Evolutionary conservation across 2,113 vertebrate genomes (phyloP).

Genomic region (Alligator mississippiensis): DNA sequence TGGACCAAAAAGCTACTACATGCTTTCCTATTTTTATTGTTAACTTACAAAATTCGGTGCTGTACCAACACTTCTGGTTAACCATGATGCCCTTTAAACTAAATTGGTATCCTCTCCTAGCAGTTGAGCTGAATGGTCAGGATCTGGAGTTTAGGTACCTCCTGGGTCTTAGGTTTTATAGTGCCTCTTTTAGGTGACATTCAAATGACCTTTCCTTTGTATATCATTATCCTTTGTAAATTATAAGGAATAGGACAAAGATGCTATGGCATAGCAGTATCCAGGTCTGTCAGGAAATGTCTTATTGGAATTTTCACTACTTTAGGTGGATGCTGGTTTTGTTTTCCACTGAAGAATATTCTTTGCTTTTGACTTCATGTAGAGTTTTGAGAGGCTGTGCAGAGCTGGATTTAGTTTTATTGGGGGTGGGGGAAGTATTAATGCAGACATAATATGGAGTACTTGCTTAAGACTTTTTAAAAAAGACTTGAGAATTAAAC

Average conservation of each 20-base stretch:
- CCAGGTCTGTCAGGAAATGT: background rate
- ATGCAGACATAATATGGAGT: background rate
- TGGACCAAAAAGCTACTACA: no score
- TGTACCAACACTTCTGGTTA: background rate
- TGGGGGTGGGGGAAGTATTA: background rate
- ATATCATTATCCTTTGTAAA: background rate
- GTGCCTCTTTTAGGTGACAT: background rate
- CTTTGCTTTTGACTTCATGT: background rate
- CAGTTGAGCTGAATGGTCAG: background rate
- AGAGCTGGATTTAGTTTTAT: background rate
- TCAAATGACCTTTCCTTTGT: background rate
- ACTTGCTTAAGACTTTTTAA: background rate
- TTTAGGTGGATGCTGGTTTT: background rate
- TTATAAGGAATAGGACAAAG: background rate
- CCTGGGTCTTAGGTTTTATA: no score
- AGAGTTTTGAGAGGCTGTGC: no score
- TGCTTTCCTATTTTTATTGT: no score
- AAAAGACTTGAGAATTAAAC: no score
- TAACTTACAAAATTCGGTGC: background rate
- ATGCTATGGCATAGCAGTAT: background rate
- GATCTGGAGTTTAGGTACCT: background rate
- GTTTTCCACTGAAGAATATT: background rate
- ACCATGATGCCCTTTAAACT: background rate
- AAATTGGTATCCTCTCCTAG: background rate
- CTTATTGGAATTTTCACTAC: background rate